Evolutionary conservation across 2,113 vertebrate species (phyloP).

Genomic region (Xenus cinereus): DNA sequence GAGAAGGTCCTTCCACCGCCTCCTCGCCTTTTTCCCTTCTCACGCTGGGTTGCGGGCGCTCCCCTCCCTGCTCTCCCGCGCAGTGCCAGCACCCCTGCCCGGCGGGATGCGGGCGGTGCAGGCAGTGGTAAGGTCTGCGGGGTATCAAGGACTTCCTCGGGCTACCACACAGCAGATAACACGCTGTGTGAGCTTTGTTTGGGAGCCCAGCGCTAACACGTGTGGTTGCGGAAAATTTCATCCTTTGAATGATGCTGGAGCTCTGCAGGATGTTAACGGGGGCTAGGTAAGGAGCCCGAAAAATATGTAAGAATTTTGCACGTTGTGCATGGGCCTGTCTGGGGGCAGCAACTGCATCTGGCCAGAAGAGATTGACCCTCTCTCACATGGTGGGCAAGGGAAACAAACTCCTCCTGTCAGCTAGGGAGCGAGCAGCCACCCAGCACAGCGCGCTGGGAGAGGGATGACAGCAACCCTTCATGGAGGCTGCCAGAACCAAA

Average conservation of each 20-base stretch:
- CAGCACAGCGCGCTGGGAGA: background rate
- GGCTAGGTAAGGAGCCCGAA: background rate
- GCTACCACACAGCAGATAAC: rapidly evolving
- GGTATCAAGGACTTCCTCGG: rapidly evolving
- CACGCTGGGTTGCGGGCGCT: rapidly evolving
- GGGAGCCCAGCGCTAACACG: rapidly evolving
- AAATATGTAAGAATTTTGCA: background rate
- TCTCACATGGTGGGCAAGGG: background rate
- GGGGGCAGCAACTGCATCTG: background rate
- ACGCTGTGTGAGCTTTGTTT: rapidly evolving
- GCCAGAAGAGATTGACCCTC: background rate
- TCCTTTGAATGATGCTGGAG: background rate
- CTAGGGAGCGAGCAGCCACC: background rate
- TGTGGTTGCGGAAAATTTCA: rapidly evolving
- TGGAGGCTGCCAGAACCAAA: background rate
- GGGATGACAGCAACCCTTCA: rapidly evolving
- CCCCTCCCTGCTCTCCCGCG: background rate
- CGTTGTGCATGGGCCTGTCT: too few relatives aligned
- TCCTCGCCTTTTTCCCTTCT: rapidly evolving
- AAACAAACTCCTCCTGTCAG: background rate
- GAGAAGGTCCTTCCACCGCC: rapidly evolving
- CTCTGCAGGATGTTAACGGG: background rate
- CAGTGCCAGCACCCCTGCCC: background rate
- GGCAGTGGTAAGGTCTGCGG: rapidly evolving
- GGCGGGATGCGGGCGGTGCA: background rate